Conservation (phyloP, 30 jellyfish, hydroid and myxozoan species). For the Aurelia sp. region DNA sequence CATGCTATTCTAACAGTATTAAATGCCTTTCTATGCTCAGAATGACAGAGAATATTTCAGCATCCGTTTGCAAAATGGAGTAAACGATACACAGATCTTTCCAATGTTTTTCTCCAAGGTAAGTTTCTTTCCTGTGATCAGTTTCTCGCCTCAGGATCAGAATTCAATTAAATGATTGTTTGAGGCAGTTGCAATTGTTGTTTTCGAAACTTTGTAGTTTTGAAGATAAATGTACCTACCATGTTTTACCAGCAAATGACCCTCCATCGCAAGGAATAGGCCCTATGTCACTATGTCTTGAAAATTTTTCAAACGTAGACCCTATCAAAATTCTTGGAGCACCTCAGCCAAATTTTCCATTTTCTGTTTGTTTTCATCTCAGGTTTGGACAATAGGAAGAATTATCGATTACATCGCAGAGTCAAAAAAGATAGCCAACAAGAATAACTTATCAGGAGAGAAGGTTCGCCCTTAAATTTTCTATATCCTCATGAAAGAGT, state of each 20-base stretch:
- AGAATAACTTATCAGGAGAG: conserved; percentile 50
- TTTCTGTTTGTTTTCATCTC: not conserved
- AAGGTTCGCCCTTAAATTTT: conserved; percentile 33
- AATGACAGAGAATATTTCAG: conserved; percentile 53
- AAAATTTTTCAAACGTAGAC: too few species aligned
- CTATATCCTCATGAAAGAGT: not conserved
- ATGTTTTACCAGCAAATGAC: too few species aligned
- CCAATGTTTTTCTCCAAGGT: conserved; percentile 67
- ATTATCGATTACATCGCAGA: conserved; percentile 46
- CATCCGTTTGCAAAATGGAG: conserved; percentile 15
- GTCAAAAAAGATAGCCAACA: conserved; percentile 20
- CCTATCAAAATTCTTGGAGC: too few species aligned
- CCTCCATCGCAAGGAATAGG: too few species aligned
- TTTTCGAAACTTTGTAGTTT: too few species aligned
- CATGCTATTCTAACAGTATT: too few species aligned
- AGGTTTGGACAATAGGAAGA: conserved; percentile 68
- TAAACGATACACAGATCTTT: not conserved
- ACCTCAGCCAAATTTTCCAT: too few species aligned
- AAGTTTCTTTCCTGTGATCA: not conserved
- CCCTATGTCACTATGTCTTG: too few species aligned
- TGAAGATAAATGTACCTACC: too few species aligned
- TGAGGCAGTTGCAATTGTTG: too few species aligned
- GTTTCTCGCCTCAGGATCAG: too few species aligned
- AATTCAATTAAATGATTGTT: too few species aligned
- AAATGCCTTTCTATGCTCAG: not conserved